phyloP scores from a whole-genome alignment of 1,140 invertebrate species.

The Ostrea denselamellosa region DNA sequence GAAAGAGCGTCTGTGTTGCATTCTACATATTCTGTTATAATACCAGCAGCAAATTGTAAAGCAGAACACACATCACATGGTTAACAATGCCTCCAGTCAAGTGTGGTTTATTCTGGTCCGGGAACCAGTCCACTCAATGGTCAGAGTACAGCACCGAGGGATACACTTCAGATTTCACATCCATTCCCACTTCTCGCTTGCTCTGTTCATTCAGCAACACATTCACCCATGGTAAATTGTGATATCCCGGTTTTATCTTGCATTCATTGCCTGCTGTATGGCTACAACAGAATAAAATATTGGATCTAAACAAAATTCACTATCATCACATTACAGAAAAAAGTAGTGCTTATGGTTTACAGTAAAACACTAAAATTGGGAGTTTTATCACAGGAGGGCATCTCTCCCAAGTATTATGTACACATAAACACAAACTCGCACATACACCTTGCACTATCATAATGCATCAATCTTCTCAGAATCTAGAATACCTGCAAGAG shows the following conservation, averaged over 20 bases:
- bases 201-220: background rate
- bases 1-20: background rate
- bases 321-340: no score
- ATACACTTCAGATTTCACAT: background rate
- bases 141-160: background rate
- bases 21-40: slow-evolving; percentile 1
- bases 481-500: background rate
- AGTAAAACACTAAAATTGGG: no score
- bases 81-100: slow-evolving; percentile 20
- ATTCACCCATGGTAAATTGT: background rate
- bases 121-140: slow-evolving; percentile 29
- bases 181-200: background rate
- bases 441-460: no score
- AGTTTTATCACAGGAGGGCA: no score
- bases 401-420: no score
- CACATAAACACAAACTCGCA: no score
- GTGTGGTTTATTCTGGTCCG: slow-evolving; percentile 2
- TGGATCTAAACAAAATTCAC: no score
- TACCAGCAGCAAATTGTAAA: slow-evolving; percentile 11
- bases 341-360: no score
- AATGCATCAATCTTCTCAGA: no score
- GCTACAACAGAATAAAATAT: background rate
- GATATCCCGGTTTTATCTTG: background rate
- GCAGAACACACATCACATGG: slow-evolving; percentile 13
- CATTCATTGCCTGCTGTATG: slow-evolving; percentile 29